These are phyloP conservation scores for Phrynosoma platyrhinos DNA, from an alignment of 2,113 vertebrate genomes.

Conservation along the genomic window DNA sequence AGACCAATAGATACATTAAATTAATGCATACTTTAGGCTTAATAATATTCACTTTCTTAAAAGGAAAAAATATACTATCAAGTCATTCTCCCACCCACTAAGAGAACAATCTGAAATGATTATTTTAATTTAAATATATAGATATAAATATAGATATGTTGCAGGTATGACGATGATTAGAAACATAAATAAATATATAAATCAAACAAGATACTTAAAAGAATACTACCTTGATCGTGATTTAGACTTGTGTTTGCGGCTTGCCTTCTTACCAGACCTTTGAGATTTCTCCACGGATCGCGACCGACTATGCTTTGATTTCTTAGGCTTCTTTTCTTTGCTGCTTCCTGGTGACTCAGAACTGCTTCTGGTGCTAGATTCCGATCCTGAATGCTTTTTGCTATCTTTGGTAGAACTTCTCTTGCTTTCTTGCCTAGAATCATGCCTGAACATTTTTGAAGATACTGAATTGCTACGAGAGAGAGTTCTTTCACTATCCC, in stretches of 20 bases:
- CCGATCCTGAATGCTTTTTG: conserved; percentile 91
- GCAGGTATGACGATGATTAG: conserved; percentile 80
- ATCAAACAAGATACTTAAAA: conserved; percentile 88
- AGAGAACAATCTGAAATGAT: conserved; percentile 73
- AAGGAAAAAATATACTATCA: conserved; percentile 59
- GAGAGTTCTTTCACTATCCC: conserved; percentile 88
- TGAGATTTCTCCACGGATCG: conserved; percentile 97
- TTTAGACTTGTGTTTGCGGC: conserved; percentile 99
- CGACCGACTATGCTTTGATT: conserved; percentile 98
- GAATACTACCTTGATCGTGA: conserved; percentile 99
- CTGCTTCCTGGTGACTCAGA: conserved; percentile 93
- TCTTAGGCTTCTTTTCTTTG: conserved; percentile 98
- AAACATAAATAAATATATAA: conserved; percentile 62
- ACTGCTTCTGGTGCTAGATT: conserved; percentile 92
- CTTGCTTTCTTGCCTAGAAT: conserved; percentile 88
- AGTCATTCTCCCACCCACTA: conserved; percentile 69
- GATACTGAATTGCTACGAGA: conserved; percentile 83
- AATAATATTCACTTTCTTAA: conserved; percentile 72
- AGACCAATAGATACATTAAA: conserved; percentile 70
- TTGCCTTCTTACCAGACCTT: conserved; percentile 99
- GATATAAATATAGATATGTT: conserved; percentile 60
- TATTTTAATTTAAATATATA: conserved; percentile 71
- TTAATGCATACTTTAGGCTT: conserved; percentile 76
- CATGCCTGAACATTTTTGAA: conserved; percentile 87
- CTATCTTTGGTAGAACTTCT: conserved; percentile 89